A percentile compares a stretch with the other conserved stretches of the same genome.
phyloP scores from a whole-genome alignment of 2,797 vertebrate species.

The Girardinus metallicus region DNA sequence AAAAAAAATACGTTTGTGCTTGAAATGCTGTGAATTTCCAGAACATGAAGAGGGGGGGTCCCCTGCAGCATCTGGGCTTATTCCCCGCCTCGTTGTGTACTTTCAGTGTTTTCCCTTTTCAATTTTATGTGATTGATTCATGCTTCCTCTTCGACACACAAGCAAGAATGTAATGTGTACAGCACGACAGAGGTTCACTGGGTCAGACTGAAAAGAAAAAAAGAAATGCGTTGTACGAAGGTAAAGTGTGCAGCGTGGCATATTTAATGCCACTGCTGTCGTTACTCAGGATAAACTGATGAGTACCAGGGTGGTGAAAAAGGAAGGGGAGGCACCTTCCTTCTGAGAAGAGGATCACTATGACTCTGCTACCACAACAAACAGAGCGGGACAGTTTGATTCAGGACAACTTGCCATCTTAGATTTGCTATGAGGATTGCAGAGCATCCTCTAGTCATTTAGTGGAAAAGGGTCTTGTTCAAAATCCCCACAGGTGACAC shows the following conservation, averaged over 20 bases:
- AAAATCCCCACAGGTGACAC: conserved; percentile 66
- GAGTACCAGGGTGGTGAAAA: conserved; percentile 16
- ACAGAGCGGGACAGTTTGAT: conserved; percentile 6
- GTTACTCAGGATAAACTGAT: background rate
- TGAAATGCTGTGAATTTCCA: conserved; percentile 70
- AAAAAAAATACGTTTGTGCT: background rate
- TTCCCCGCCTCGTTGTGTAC: conserved; percentile 72
- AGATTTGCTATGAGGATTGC: conserved; percentile 31
- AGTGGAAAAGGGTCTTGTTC: conserved; percentile 45
- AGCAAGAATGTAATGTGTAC: conserved; percentile 26
- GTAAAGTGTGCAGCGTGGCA: background rate
- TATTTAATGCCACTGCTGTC: background rate
- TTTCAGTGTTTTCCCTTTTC: conserved; percentile 56
- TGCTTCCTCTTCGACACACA: conserved; percentile 30
- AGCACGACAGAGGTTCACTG: background rate
- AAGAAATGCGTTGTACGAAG: background rate
- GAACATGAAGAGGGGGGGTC: conserved; percentile 54
- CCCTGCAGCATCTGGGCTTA: conserved; percentile 44
- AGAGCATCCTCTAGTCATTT: conserved; percentile 63
- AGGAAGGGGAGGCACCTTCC: conserved; percentile 60
- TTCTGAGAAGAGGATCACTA: conserved; percentile 57
- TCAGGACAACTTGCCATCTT: conserved; percentile 20
- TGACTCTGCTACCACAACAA: conserved; percentile 56
- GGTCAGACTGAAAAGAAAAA: conserved; percentile 1
- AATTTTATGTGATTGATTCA: conserved; percentile 15